Conservation (phyloP, 2,888 invertebrate species). For the Lacanobia wlatinum region DNA sequence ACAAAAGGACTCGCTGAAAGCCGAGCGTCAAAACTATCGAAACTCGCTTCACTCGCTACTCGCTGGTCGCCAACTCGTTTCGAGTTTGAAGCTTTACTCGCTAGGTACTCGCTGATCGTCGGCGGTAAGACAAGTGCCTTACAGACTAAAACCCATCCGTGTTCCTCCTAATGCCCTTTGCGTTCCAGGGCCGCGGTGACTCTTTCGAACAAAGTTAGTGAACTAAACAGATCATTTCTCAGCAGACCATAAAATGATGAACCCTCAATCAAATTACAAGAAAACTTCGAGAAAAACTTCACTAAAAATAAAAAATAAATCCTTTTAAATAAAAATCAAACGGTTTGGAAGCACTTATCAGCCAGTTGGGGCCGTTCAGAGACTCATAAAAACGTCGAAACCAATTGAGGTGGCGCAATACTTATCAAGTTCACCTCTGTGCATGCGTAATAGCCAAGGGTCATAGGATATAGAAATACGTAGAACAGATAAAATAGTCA, state of each 20-base stretch:
- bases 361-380: slow-evolving; percentile 2
- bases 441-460: slow-evolving; percentile 64
- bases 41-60: too few relatives aligned
- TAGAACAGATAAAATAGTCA: background rate
- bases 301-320: background rate
- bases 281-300: background rate
- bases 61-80: too few relatives aligned
- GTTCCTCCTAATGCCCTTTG: too few relatives aligned
- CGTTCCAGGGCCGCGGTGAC: too few relatives aligned
- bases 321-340: background rate
- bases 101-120: too few relatives aligned
- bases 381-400: slow-evolving; percentile 62
- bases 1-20: too few relatives aligned
- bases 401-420: slow-evolving; percentile 56
- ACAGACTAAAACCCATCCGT: too few relatives aligned
- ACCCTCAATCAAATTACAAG: background rate
- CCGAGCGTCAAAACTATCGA: too few relatives aligned
- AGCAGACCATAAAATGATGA: background rate
- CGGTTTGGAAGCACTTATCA: slow-evolving; percentile 19
- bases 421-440: slow-evolving; percentile 61
- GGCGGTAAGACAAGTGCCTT: too few relatives aligned
- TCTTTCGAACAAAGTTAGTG: too few relatives aligned
- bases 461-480: slow-evolving; percentile 49
- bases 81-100: too few relatives aligned
- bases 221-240: background rate